Evolutionary conservation across 2,888 invertebrate species (phyloP).

Genomic region (Ennomos fuscantarius): DNA sequence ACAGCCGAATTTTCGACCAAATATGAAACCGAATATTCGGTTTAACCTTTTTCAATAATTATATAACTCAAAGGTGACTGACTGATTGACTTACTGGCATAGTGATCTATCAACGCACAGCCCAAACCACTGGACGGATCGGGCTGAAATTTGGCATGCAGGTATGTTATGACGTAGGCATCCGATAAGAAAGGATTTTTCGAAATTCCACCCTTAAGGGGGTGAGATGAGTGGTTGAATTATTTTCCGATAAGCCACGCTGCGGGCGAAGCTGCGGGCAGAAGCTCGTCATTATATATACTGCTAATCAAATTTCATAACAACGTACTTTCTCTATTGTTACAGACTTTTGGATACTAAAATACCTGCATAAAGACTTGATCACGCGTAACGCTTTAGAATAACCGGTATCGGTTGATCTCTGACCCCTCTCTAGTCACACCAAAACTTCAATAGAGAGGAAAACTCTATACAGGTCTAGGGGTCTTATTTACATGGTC

Average conservation of each 20-base stretch:
- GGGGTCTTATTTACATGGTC: slow-evolving; percentile 47
- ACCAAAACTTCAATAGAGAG: slow-evolving; percentile 32
- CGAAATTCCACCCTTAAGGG: too few relatives aligned
- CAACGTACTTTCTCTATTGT: slow-evolving; percentile 44
- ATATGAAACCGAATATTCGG: neutral
- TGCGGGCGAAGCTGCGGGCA: too few relatives aligned
- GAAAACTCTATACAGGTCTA: slow-evolving; percentile 36
- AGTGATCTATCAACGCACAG: too few relatives aligned
- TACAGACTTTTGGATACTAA: slow-evolving; percentile 25
- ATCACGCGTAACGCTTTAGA: slow-evolving; percentile 28
- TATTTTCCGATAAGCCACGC: too few relatives aligned
- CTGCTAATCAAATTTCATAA: neutral
- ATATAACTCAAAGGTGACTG: too few relatives aligned
- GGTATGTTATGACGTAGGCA: too few relatives aligned
- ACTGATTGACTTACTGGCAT: too few relatives aligned
- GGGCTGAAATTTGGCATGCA: too few relatives aligned
- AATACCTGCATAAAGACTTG: slow-evolving; percentile 37
- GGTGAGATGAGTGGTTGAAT: too few relatives aligned
- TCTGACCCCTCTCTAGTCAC: slow-evolving; percentile 15
- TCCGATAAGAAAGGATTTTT: too few relatives aligned
- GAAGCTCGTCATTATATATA: too few relatives aligned
- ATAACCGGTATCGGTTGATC: slow-evolving; percentile 27
- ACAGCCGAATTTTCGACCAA: neutral
- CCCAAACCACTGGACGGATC: too few relatives aligned
- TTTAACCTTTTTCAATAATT: neutral